Evolutionary conservation across 2,888 invertebrate species (phyloP).

Genomic region (Zeuzera pyrina): DNA sequence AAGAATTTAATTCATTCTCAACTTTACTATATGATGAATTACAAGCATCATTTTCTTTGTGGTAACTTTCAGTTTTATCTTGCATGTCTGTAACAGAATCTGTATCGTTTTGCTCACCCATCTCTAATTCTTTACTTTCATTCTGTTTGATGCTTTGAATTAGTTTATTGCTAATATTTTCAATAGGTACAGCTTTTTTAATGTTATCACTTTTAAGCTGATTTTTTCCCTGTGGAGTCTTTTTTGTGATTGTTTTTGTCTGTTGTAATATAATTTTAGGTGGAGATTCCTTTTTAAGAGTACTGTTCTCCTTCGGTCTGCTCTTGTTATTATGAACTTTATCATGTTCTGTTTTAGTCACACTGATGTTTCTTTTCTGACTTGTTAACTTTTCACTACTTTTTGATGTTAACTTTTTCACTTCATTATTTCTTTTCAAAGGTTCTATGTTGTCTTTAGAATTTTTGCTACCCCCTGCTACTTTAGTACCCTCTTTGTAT

Average conservation of each 20-base stretch:
- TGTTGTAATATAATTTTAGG: slow-evolving; percentile 36
- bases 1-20: no score
- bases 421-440: slow-evolving; percentile 25
- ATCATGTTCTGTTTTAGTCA: slow-evolving; percentile 31
- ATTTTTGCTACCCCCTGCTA: slow-evolving; percentile 27
- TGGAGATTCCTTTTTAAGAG: slow-evolving; percentile 29
- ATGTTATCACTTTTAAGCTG: slow-evolving; percentile 14
- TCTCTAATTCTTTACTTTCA: no score
- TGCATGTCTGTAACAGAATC: no score
- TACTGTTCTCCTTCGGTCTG: slow-evolving; percentile 27
- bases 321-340: slow-evolving; percentile 22
- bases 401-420: slow-evolving; percentile 37
- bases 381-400: slow-evolving; percentile 36
- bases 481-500: slow-evolving; percentile 36
- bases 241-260: slow-evolving; percentile 41
- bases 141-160: no score
- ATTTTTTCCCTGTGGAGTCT: slow-evolving; percentile 10
- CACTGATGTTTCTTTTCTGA: slow-evolving; percentile 28
- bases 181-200: no score
- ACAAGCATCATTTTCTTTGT: no score
- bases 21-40: no score
- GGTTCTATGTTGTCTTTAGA: slow-evolving; percentile 28
- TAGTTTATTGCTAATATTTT: no score
- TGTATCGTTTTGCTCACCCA: no score
- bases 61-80: no score